These are phyloP conservation scores for Aquatica leii DNA, from an alignment of 2,888 invertebrate species.

Conservation along the genomic window DNA sequence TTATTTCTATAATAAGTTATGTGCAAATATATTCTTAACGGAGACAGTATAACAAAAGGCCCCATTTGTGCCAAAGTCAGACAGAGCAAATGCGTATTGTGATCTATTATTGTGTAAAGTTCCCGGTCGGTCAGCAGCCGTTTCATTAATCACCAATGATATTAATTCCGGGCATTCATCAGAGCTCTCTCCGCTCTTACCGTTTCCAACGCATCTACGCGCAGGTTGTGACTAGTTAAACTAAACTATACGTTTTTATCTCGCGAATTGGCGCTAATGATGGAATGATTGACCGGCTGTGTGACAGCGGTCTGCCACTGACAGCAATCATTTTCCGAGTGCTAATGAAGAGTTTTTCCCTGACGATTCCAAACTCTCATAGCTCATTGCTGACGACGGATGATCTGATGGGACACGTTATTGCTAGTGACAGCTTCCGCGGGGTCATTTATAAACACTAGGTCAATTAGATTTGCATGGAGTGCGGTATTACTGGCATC, in stretches of 20 bases:
- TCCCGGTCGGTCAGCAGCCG: slow-evolving; percentile 51
- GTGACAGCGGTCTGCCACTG: slow-evolving; percentile 54
- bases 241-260: slow-evolving; percentile 41
- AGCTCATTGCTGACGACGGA: slow-evolving; percentile 57
- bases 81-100: slow-evolving; percentile 43
- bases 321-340: slow-evolving; percentile 61
- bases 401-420: slow-evolving; percentile 59
- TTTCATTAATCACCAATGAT: slow-evolving; percentile 57
- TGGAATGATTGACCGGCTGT: slow-evolving; percentile 58
- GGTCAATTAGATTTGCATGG: slow-evolving; percentile 61
- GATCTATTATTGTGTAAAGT: slow-evolving; percentile 48
- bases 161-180: slow-evolving; percentile 58
- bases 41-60: slow-evolving; percentile 35
- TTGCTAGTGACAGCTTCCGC: slow-evolving; percentile 60
- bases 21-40: slow-evolving; percentile 34
- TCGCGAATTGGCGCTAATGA: slow-evolving; percentile 49
- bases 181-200: slow-evolving; percentile 51
- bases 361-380: slow-evolving; percentile 56
- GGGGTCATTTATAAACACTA: slow-evolving; percentile 60
- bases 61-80: slow-evolving; percentile 36
- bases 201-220: slow-evolving; percentile 29
- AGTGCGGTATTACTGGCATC: slow-evolving; percentile 39
- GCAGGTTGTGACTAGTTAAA: slow-evolving; percentile 44
- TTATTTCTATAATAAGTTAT: slow-evolving; percentile 31
- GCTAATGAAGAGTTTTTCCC: slow-evolving; percentile 61